Evolutionary conservation across 1,140 invertebrate genomes (phyloP).

Genomic region (Scaptomyza pallida): DNA sequence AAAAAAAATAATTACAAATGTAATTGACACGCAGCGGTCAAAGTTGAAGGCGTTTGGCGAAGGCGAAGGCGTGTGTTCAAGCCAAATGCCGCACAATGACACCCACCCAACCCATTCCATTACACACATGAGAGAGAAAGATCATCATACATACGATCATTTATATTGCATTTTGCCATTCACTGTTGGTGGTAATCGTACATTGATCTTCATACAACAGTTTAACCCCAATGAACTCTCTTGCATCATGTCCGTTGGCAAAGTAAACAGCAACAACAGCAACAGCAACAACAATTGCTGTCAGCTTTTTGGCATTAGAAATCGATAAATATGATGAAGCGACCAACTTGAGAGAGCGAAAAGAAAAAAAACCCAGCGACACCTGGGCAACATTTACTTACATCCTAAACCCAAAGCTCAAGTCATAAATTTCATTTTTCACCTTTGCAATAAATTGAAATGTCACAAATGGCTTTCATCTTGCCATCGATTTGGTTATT

Average conservation of each 20-base stretch:
- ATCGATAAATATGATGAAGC: slow-evolving; percentile 70
- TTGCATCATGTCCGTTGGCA: slow-evolving; percentile 61
- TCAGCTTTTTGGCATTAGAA: slow-evolving; percentile 65
- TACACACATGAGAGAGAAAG: slow-evolving; percentile 3
- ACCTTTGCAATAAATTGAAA: slow-evolving; percentile 69
- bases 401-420: slow-evolving; percentile 38
- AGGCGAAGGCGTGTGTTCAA: slow-evolving; percentile 41
- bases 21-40: slow-evolving; percentile 73
- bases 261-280: slow-evolving; percentile 30
- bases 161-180: slow-evolving; percentile 12
- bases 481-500: slow-evolving; percentile 12
- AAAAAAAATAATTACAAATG: slow-evolving; percentile 76
- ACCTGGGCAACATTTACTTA: slow-evolving; percentile 47
- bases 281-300: slow-evolving; percentile 38
- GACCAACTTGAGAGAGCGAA: slow-evolving; percentile 19
- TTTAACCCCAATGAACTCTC: slow-evolving; percentile 74
- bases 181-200: slow-evolving; percentile 43
- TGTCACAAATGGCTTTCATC: slow-evolving; percentile 48
- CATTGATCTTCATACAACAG: slow-evolving; percentile 78
- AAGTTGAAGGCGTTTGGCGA: slow-evolving; percentile 9
- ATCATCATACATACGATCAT: not conserved
- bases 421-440: slow-evolving; percentile 74
- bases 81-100: slow-evolving; percentile 57
- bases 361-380: slow-evolving; percentile 23
- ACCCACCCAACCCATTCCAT: slow-evolving; percentile 49